Percentiles rank a stretch among this genome's conserved stretches.
These are phyloP conservation scores for Gadopsis marmoratus DNA, from an alignment of 2,797 vertebrate species.

Conservation along the genomic window DNA sequence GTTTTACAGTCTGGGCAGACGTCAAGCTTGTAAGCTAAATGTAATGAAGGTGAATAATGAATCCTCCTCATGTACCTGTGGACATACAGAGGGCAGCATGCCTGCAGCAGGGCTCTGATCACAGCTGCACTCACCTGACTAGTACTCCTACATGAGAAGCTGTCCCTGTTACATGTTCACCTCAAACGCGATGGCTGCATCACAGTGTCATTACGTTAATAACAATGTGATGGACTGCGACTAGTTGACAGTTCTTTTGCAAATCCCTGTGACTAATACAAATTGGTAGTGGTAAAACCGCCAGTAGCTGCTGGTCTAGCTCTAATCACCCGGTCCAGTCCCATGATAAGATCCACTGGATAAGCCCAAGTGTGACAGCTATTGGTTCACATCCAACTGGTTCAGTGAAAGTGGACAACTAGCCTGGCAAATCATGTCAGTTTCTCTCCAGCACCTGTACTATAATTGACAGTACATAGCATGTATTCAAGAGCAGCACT, in stretches of 20 bases:
- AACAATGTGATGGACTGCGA: background rate
- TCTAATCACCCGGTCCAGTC: background rate
- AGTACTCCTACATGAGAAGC: background rate
- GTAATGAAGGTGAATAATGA: conserved; percentile 8
- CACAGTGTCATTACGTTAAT: background rate
- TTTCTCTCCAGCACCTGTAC: no score
- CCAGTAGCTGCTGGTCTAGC: no score
- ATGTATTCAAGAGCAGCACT: background rate
- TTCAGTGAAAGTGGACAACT: background rate
- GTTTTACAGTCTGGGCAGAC: background rate
- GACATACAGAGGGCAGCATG: background rate
- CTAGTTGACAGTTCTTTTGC: background rate
- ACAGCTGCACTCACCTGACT: background rate
- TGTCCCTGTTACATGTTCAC: background rate
- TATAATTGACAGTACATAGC: background rate
- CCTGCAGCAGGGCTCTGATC: conserved; percentile 8
- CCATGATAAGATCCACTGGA: background rate
- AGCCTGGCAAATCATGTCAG: background rate
- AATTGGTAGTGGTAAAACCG: background rate
- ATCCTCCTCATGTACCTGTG: background rate
- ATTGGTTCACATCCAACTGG: background rate
- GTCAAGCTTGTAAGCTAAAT: conserved; percentile 5
- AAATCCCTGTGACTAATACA: background rate
- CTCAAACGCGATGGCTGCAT: background rate
- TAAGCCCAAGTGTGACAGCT: background rate